Evolutionary conservation across 2,797 vertebrate species (phyloP).

Genomic region (Acanthurus lineatus): DNA sequence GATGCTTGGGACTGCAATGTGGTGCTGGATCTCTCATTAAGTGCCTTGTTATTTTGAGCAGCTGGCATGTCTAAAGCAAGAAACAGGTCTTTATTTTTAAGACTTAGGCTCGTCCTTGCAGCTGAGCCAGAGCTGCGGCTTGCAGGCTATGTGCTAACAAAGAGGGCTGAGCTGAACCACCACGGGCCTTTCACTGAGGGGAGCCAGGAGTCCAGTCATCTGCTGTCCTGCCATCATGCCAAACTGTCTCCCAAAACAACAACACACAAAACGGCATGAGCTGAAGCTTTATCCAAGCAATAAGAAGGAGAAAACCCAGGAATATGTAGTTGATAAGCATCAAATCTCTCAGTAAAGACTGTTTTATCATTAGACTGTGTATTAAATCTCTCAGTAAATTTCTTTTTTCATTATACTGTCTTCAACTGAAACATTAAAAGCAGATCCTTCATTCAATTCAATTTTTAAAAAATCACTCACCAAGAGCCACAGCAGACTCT

Average conservation of each 20-base stretch:
- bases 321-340: constrained; percentile 20
- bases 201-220: constrained; percentile 45
- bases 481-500: constrained; percentile 25
- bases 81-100: constrained; percentile 96
- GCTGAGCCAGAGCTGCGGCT: constrained; percentile 88
- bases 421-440: constrained; percentile 8
- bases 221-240: constrained; percentile 37
- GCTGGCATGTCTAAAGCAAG: constrained; percentile 95
- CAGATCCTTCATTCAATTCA: constrained; percentile 28
- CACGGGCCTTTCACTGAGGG: constrained; percentile 41
- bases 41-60: constrained; percentile 97
- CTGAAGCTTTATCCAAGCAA: constrained; percentile 5
- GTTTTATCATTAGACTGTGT: background rate
- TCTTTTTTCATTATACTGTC: constrained; percentile 5
- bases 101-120: constrained; percentile 91
- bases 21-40: constrained; percentile 89
- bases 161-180: constrained; percentile 76
- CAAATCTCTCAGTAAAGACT: constrained; percentile 7
- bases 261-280: constrained; percentile 54
- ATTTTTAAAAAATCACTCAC: constrained; percentile 43
- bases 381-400: constrained; percentile 11
- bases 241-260: constrained; percentile 65
- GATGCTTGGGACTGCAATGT: constrained; percentile 85
- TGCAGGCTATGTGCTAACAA: constrained; percentile 89
- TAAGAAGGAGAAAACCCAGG: background rate